phyloP scores from a whole-genome alignment of 2,888 invertebrate genomes.

The Pammene aurita region DNA sequence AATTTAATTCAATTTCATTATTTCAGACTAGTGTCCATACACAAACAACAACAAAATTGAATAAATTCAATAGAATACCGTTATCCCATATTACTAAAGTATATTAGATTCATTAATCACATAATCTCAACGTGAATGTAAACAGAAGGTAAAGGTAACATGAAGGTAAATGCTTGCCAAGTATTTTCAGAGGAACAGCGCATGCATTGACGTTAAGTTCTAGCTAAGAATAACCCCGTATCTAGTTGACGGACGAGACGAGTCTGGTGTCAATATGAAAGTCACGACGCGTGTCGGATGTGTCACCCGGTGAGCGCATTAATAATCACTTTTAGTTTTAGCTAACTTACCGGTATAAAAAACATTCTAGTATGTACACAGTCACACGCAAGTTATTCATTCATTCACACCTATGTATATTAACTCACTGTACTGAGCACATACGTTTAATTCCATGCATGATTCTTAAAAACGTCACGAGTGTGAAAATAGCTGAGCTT shows the following conservation, averaged over 20 bases:
- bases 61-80: too few relatives aligned
- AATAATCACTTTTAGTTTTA: slow-evolving; percentile 30
- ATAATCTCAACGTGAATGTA: not conserved
- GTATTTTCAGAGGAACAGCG: slow-evolving; percentile 15
- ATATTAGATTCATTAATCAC: not conserved
- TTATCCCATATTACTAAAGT: too few relatives aligned
- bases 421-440: too few relatives aligned
- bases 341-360: not conserved
- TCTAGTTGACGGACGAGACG: slow-evolving; percentile 19
- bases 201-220: slow-evolving; percentile 16
- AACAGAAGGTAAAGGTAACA: not conserved
- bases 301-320: slow-evolving; percentile 22
- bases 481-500: too few relatives aligned
- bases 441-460: too few relatives aligned
- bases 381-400: too few relatives aligned
- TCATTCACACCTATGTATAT: too few relatives aligned
- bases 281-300: slow-evolving; percentile 15
- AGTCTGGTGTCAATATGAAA: slow-evolving; percentile 31
- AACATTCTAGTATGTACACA: not conserved
- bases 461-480: too few relatives aligned
- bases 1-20: too few relatives aligned
- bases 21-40: too few relatives aligned
- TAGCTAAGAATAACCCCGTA: slow-evolving; percentile 17
- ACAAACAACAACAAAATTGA: too few relatives aligned
- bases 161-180: slow-evolving; percentile 4